These are phyloP conservation scores for Peromyscus eremicus DNA, from an alignment of 2,797 vertebrate species.

Conservation along the genomic window DNA sequence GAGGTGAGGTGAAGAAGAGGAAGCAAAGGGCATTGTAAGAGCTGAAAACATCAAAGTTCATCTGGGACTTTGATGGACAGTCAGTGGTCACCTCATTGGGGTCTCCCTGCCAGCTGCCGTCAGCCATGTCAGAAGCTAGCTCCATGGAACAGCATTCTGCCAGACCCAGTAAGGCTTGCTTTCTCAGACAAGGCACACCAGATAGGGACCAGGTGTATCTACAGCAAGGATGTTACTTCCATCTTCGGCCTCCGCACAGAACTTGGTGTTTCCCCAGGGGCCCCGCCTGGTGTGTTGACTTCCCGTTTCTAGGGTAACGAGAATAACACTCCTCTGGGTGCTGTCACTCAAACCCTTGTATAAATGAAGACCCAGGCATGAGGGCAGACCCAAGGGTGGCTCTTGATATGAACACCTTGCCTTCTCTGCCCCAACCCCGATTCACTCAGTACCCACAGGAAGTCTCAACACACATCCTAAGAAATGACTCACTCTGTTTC, in stretches of 20 bases:
- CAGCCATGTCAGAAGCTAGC: neutral
- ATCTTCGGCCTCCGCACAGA: neutral
- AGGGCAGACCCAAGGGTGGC: fast-evolving
- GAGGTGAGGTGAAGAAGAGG: neutral
- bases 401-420: neutral
- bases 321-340: neutral
- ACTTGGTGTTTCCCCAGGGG: neutral
- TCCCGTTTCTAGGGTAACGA: neutral
- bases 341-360: neutral
- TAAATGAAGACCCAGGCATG: neutral
- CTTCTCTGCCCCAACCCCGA: neutral
- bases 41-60: neutral
- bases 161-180: neutral
- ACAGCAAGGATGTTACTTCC: fast-evolving
- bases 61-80: neutral
- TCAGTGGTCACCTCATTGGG: neutral
- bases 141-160: neutral
- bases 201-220: neutral
- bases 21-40: neutral
- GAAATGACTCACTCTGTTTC: neutral
- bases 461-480: neutral
- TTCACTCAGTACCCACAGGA: neutral
- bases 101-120: neutral
- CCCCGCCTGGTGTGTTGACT: neutral
- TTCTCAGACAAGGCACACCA: neutral